Evolutionary conservation across 2,797 vertebrate genomes (phyloP), one percentile per base, ranked within the genome.

Genomic region (Cottoperca gobio): DNA sequence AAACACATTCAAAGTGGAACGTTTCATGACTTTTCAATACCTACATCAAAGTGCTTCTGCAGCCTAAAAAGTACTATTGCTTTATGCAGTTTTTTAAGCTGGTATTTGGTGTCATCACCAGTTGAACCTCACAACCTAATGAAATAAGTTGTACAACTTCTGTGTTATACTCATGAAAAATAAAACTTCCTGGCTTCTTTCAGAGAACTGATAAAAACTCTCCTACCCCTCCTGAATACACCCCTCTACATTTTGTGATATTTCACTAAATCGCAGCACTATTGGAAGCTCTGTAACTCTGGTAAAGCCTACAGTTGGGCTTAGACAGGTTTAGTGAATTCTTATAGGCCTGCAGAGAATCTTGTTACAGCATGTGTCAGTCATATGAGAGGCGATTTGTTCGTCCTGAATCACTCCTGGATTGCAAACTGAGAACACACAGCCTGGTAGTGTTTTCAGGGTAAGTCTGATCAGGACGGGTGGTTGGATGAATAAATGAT

Each of bases 401-500:
- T 79, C 31, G 0, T 50, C 53, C 13, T 23, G 67, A 70, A 73
- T 43, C 65, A 31, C 23, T 42, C 31, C n/a, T 42, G 12, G 31
- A 48, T n/a, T 57, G 59, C 13, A 67, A 49, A 58, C 35, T 52
- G 24, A 21, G 23, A 49, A 17, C 54, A 42, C 24, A 21, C 46
- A 14, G 49, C 9, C 61, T 50, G 42, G 54, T 28, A 37, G 46
- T 6, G 26, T 31, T 35, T 35, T 11, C 12, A 49, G 46, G 13
- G 14, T 4, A 16, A 0, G 2, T 70, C 52, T 11, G 33, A 64
- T 69, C 45, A 21, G 37, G 37, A 24, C 8, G 2, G 49, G 10
- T 5, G n/a, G 19, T 6, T 28, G 58, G 46, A 76, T 72, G 52
- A 85, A 79, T 63, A 6, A 72, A 62, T 54, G 13, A 71, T 58